phyloP scores from a whole-genome alignment of 1,140 invertebrate species.

The Cepaea nemoralis region DNA sequence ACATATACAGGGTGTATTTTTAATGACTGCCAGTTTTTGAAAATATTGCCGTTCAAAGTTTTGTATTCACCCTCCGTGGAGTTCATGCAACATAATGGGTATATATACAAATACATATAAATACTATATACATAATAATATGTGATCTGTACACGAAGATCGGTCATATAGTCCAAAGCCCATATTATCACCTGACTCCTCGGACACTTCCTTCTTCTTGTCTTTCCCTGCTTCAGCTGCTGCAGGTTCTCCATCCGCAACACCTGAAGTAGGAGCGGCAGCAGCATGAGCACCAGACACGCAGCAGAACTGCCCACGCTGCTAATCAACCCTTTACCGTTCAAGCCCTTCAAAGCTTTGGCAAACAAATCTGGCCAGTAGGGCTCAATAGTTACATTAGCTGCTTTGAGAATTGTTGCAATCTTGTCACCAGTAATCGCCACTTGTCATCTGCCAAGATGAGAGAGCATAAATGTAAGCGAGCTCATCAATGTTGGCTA shows the following conservation, averaged over 20 bases:
- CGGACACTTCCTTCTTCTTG: not conserved
- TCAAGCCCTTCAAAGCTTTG: too few relatives aligned
- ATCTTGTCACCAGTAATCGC: constrained; percentile 99
- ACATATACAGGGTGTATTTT: too few relatives aligned
- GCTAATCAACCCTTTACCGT: constrained; percentile 94
- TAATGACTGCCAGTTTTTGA: too few relatives aligned
- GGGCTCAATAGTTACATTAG: constrained; percentile 94
- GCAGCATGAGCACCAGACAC: constrained; percentile 92
- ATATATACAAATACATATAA: too few relatives aligned
- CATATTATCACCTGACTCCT: not conserved
- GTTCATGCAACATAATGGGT: too few relatives aligned
- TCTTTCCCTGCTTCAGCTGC: not conserved
- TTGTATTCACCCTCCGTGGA: too few relatives aligned
- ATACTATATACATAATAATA: too few relatives aligned
- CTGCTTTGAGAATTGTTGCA: constrained; percentile 95
- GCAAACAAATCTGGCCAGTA: constrained; percentile 97
- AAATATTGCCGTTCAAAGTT: too few relatives aligned
- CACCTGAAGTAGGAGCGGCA: constrained; percentile 81
- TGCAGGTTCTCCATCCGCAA: constrained; percentile 71
- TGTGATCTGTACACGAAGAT: not conserved
- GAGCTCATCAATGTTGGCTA: constrained; percentile 90
- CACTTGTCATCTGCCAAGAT: constrained; percentile 97
- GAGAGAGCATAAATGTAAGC: constrained; percentile 96
- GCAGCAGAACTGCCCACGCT: constrained; percentile 93
- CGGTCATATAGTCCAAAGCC: not conserved